These are phyloP conservation scores for Acropternis orthonyx DNA, from an alignment of 2,797 vertebrate species.

Conservation along the genomic window DNA sequence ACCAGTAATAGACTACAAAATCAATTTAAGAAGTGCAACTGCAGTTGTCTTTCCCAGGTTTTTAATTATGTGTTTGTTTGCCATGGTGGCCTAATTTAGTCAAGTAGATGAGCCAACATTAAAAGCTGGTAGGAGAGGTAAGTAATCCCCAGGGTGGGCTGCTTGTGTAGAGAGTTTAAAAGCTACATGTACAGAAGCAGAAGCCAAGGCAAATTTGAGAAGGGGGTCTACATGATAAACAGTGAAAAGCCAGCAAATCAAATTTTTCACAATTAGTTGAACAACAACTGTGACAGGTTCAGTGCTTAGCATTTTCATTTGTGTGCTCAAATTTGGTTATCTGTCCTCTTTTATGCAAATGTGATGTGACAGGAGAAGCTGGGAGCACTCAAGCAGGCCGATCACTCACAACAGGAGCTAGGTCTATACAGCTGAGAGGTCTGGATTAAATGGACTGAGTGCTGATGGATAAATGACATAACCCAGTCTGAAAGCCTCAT, in stretches of 20 bases:
- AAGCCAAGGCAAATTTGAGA: slow-evolving; percentile 76
- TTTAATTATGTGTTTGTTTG: slow-evolving; percentile 87
- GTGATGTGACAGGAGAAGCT: slow-evolving; percentile 87
- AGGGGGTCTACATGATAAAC: slow-evolving; percentile 86
- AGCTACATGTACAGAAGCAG: slow-evolving; percentile 78
- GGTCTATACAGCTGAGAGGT: slow-evolving; percentile 77
- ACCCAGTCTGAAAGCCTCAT: slow-evolving; percentile 74
- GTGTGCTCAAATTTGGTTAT: slow-evolving; percentile 97
- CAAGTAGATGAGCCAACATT: slow-evolving; percentile 83
- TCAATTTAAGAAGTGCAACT: slow-evolving; percentile 77
- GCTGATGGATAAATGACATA: slow-evolving; percentile 83
- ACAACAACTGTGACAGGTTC: slow-evolving; percentile 91
- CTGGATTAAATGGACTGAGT: slow-evolving; percentile 82
- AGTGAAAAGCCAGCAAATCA: slow-evolving; percentile 88
- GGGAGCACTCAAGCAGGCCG: slow-evolving; percentile 80
- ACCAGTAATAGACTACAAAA: slow-evolving; percentile 69
- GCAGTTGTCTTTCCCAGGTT: slow-evolving; percentile 79
- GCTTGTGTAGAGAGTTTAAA: slow-evolving; percentile 80
- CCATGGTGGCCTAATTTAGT: slow-evolving; percentile 84
- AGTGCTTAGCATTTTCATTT: slow-evolving; percentile 87
- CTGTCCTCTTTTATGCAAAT: slow-evolving; percentile 90
- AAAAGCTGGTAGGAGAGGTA: slow-evolving; percentile 84
- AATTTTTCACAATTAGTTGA: slow-evolving; percentile 99
- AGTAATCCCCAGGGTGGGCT: slow-evolving; percentile 82
- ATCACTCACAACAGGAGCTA: slow-evolving; percentile 85